Conservation (phyloP, 1,140 invertebrate genomes). For the Drosophila burlai region DNA sequence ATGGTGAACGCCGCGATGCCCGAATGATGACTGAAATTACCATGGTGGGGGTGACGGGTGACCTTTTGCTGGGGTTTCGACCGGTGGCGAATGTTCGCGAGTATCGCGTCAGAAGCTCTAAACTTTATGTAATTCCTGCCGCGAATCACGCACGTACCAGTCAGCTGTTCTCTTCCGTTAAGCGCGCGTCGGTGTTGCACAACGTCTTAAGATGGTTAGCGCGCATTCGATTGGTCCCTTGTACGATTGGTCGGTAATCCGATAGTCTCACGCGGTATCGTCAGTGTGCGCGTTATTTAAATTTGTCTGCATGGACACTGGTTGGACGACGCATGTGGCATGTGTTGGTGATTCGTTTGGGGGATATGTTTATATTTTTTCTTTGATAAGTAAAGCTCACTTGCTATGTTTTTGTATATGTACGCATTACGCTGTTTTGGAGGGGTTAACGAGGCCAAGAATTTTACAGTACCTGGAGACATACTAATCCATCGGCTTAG, state of each 20-base stretch:
- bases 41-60: constrained; percentile 47
- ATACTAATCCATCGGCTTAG: too few species aligned
- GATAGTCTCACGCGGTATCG: constrained; percentile 12
- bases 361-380: constrained; percentile 9
- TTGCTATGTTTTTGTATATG: constrained; percentile 35
- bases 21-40: constrained; percentile 64
- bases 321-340: constrained; percentile 6
- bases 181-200: constrained; percentile 24
- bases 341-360: constrained; percentile 21
- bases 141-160: constrained; percentile 69
- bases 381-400: constrained; percentile 28
- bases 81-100: constrained; percentile 32
- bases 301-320: constrained; percentile 12
- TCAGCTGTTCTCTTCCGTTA: constrained; percentile 63
- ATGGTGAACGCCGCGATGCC: too few species aligned
- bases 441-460: background rate
- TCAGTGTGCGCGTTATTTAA: constrained; percentile 26
- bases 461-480: too few species aligned
- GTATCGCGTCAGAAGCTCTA: constrained; percentile 58
- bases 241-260: constrained; percentile 9
- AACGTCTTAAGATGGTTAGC: constrained; percentile 4
- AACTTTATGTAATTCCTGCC: constrained; percentile 79
- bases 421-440: background rate
- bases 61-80: constrained; percentile 42
- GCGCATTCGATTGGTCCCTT: constrained; percentile 2